These are phyloP conservation scores for Borostomias antarcticus DNA, from an alignment of 2,797 vertebrate genomes.

Conservation along the genomic window DNA sequence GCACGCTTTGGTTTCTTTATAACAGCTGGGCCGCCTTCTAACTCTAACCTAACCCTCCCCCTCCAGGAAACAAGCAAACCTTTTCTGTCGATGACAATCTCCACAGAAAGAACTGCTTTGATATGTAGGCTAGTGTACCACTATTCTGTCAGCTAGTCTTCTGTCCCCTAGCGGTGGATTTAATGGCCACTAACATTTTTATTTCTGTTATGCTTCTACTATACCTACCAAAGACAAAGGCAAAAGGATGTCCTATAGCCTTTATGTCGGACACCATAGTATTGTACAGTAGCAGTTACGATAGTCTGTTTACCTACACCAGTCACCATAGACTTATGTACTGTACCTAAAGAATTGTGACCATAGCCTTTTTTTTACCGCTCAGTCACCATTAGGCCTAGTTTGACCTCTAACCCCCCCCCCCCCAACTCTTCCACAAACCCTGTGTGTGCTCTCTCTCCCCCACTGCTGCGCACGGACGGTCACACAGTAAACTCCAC, in stretches of 20 bases:
- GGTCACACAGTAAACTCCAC: slow-evolving; percentile 95
- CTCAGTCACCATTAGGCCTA: background rate
- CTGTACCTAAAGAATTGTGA: no score
- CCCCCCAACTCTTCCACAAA: slow-evolving; percentile 45
- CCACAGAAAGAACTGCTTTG: slow-evolving; percentile 59
- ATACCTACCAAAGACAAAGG: background rate
- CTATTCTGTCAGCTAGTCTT: background rate
- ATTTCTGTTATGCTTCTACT: background rate
- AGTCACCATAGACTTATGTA: background rate
- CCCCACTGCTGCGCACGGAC: slow-evolving; percentile 93
- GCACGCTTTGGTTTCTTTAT: slow-evolving; percentile 61
- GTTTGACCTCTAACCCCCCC: slow-evolving; percentile 11
- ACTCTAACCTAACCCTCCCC: slow-evolving; percentile 16
- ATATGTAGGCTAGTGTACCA: slow-evolving; percentile 46
- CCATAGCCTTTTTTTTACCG: no score
- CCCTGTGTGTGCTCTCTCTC: slow-evolving; percentile 84
- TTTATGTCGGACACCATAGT: background rate
- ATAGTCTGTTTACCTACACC: no score
- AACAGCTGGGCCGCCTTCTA: slow-evolving; percentile 52
- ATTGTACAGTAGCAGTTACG: no score
- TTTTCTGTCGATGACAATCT: slow-evolving; percentile 39
- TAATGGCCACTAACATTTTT: background rate
- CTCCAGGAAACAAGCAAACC: slow-evolving; percentile 20
- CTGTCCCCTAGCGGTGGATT: slow-evolving; percentile 14
- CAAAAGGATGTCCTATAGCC: background rate